These are phyloP conservation scores for Manis pentadactyla DNA, from an alignment of 2,797 vertebrate species.

Conservation along the genomic window DNA sequence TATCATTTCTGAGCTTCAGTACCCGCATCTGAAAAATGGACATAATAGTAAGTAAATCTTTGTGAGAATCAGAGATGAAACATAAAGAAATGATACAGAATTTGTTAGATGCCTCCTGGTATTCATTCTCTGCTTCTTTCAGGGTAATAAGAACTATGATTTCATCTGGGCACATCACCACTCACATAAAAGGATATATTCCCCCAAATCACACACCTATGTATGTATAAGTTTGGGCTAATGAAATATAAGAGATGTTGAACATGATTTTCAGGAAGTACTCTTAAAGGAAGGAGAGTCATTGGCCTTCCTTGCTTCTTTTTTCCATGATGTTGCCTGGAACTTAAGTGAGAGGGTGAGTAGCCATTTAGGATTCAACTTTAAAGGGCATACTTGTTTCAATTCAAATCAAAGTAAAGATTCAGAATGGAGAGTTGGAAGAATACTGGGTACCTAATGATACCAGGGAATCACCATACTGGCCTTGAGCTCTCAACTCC, in stretches of 20 bases:
- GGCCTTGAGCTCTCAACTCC: background rate
- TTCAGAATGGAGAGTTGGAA: background rate
- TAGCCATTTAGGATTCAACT: background rate
- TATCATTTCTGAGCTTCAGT: background rate
- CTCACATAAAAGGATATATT: background rate
- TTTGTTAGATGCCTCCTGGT: background rate
- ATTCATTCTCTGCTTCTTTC: background rate
- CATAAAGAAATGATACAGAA: background rate
- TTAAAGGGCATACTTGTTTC: background rate
- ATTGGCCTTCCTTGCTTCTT: background rate
- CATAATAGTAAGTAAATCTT: background rate
- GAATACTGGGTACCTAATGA: background rate
- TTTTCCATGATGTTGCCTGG: background rate
- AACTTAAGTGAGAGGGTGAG: background rate
- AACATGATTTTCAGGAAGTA: background rate
- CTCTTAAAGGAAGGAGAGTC: background rate
- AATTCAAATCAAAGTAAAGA: background rate
- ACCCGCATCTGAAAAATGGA: background rate
- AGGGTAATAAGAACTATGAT: background rate
- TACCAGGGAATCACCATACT: background rate
- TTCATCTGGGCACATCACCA: background rate
- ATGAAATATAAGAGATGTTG: background rate
- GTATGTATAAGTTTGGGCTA: background rate
- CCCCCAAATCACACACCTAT: background rate
- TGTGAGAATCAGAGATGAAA: background rate